phyloP scores from a whole-genome alignment of 2,888 invertebrate genomes.

The Drosophila atripex region DNA sequence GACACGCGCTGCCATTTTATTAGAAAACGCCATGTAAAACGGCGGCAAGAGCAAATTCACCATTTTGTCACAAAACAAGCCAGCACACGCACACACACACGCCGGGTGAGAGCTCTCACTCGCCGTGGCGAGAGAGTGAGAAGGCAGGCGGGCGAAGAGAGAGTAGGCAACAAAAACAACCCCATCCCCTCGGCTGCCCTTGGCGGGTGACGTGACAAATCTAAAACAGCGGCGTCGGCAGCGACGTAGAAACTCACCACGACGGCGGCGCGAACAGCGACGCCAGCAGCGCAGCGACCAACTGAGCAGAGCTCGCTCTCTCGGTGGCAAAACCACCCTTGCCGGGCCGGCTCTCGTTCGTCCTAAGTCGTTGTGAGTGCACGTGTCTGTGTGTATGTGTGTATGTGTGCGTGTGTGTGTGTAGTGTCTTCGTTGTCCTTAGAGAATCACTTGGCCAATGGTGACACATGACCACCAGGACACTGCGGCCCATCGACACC shows the following conservation, averaged over 20 bases:
- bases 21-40: constrained; percentile 76
- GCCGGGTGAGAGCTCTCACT: background rate
- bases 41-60: constrained; percentile 65
- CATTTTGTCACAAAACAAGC: constrained; percentile 65
- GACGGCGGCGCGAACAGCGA: constrained; percentile 34
- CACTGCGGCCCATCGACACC: constrained; percentile 9
- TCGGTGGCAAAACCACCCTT: constrained; percentile 6
- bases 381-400: constrained; percentile 12
- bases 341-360: constrained; percentile 1
- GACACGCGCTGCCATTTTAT: constrained; percentile 77
- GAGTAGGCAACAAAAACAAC: constrained; percentile 19
- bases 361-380: background rate
- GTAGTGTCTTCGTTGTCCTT: constrained; percentile 53
- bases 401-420: constrained; percentile 26
- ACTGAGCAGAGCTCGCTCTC: constrained; percentile 37
- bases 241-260: constrained; percentile 59
- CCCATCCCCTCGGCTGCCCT: constrained; percentile 6
- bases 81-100: constrained; percentile 33
- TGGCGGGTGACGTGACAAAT: constrained; percentile 53
- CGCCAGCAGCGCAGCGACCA: constrained; percentile 23
- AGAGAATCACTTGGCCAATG: constrained; percentile 54
- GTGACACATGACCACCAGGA: constrained; percentile 47
- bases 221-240: constrained; percentile 44
- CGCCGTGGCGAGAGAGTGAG: background rate
- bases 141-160: constrained; percentile 11